phyloP scores from a whole-genome alignment of 2,113 vertebrate genomes.

The Furnarius figulus region DNA sequence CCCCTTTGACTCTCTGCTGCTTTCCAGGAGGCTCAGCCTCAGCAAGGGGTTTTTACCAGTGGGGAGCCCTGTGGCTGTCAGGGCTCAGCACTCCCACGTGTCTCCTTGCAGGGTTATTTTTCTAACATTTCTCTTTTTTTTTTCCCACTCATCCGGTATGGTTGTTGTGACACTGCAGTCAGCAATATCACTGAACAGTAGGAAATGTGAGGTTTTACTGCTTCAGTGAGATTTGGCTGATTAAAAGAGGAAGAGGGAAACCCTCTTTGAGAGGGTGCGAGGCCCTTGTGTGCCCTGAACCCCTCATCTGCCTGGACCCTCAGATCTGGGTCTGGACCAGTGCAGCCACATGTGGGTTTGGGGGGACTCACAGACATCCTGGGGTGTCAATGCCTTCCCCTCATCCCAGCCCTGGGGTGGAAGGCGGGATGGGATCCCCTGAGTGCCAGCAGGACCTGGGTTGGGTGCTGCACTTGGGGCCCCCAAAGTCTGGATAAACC shows the following conservation, averaged over 20 bases:
- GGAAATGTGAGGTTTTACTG: slow-evolving; percentile 46
- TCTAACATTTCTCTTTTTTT: background rate
- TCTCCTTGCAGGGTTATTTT: slow-evolving; percentile 2
- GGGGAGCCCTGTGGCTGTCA: background rate
- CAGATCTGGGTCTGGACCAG: no score
- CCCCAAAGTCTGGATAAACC: background rate
- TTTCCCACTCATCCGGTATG: slow-evolving; percentile 29
- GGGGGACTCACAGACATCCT: rapidly evolving
- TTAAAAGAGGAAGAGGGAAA: slow-evolving; percentile 24
- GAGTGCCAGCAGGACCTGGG: rapidly evolving
- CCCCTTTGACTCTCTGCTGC: background rate
- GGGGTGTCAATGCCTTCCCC: background rate
- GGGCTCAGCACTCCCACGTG: background rate
- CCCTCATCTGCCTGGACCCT: background rate
- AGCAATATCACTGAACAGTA: slow-evolving; percentile 6
- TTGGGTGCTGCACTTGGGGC: background rate
- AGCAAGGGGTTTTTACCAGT: background rate
- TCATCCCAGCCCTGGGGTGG: background rate
- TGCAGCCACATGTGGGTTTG: background rate
- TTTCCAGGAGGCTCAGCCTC: slow-evolving; percentile 1
- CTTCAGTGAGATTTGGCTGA: background rate
- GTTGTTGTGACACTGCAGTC: slow-evolving; percentile 52
- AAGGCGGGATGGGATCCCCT: background rate
- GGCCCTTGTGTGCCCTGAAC: rapidly evolving
- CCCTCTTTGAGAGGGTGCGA: background rate